A percentile compares a stretch with the other conserved stretches of the same genome.
Evolutionary conservation across 1,140 invertebrate species (phyloP).

Genomic region (Drosophila burlai): DNA sequence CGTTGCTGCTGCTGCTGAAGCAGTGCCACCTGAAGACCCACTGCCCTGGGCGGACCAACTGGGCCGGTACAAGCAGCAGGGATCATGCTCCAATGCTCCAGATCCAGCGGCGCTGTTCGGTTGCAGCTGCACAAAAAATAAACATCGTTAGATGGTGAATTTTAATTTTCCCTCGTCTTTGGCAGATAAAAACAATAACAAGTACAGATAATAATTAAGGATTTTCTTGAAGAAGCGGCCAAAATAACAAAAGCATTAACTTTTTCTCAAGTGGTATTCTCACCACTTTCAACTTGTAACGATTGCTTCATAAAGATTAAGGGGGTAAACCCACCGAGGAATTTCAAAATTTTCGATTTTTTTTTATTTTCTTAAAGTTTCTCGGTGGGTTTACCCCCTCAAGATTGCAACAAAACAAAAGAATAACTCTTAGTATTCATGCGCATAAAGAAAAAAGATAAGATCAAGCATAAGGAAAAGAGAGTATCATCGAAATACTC

Average conservation of each 20-base stretch:
- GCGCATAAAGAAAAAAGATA: background rate
- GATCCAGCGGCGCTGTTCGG: constrained; percentile 97
- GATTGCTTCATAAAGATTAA: background rate
- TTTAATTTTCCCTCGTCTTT: background rate
- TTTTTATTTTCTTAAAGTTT: no score
- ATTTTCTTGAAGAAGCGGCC: background rate
- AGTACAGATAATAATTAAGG: constrained; percentile 2
- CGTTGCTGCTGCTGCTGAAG: background rate
- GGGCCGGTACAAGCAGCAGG: constrained; percentile 93
- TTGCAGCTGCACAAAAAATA: constrained; percentile 89
- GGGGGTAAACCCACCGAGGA: no score
- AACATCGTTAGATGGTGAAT: background rate
- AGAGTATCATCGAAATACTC: background rate
- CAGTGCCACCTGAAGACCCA: constrained; percentile 84
- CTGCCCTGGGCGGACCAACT: constrained; percentile 78
- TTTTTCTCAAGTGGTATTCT: background rate
- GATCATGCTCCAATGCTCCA: constrained; percentile 97
- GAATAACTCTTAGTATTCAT: background rate
- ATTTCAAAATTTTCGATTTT: no score
- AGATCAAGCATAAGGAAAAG: background rate
- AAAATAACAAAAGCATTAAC: background rate
- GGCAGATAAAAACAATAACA: background rate
- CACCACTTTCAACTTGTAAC: no score
- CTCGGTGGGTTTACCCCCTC: no score
- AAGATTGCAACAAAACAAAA: no score